These are phyloP conservation scores for Otis tarda DNA, from an alignment of 2,113 vertebrate genomes.

Conservation along the genomic window DNA sequence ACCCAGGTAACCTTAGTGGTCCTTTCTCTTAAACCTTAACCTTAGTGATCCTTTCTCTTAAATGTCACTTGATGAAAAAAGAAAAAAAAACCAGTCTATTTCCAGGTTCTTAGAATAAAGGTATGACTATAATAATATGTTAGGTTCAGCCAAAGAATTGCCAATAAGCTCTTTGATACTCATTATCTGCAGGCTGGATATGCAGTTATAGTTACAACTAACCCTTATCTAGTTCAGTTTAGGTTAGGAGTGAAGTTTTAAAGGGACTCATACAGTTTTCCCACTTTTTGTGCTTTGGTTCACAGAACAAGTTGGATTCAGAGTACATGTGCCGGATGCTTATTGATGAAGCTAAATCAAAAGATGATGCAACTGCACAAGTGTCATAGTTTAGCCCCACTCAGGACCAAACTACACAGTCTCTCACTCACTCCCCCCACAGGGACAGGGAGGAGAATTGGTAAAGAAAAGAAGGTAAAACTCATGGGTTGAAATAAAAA, in stretches of 20 bases:
- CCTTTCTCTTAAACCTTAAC: constrained; percentile 56
- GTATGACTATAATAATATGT: neutral
- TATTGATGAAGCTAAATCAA: neutral
- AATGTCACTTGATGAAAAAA: constrained; percentile 24
- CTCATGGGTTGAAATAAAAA: too few species aligned
- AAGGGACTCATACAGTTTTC: neutral
- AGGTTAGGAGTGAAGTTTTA: neutral
- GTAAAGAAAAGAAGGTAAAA: too few species aligned
- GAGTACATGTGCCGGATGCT: neutral
- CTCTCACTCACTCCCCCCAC: too few species aligned
- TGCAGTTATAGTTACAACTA: neutral
- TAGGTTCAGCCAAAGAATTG: neutral
- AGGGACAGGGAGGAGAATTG: too few species aligned
- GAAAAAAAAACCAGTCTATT: neutral
- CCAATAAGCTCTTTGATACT: neutral
- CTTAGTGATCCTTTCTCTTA: constrained; percentile 42
- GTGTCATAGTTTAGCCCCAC: too few species aligned
- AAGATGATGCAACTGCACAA: neutral
- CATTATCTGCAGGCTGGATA: neutral
- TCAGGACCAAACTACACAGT: too few species aligned
- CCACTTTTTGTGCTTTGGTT: neutral
- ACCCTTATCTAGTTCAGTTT: neutral
- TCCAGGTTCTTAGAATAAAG: neutral
- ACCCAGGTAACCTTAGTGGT: constrained; percentile 6
- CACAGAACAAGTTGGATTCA: neutral